A percentile compares a stretch with the other conserved stretches of the same genome.
phyloP scores from a whole-genome alignment of 2,797 vertebrate species.

The Myotis daubentonii region DNA sequence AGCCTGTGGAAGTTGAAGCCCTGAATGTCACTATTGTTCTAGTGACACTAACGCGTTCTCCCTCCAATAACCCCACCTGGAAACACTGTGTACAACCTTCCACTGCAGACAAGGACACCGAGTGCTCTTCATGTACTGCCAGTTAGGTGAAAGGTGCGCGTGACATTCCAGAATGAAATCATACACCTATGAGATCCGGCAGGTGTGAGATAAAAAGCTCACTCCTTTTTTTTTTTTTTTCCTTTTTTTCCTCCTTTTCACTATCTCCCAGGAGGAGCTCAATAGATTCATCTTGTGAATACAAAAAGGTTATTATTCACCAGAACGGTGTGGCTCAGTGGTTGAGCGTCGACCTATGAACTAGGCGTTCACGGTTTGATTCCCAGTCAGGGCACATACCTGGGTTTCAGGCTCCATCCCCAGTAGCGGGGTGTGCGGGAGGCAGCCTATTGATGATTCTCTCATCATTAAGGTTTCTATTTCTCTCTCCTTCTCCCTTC shows the following conservation, averaged over 20 bases:
- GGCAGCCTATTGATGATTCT: too few relatives aligned
- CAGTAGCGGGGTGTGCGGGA: too few relatives aligned
- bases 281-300: background rate
- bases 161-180: background rate
- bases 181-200: background rate
- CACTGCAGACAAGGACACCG: background rate
- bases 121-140: background rate
- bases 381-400: fast-evolving
- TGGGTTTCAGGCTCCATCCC: too few relatives aligned
- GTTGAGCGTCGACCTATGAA: too few relatives aligned
- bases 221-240: fast-evolving
- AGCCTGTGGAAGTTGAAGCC: background rate
- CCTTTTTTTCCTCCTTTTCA: background rate
- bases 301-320: background rate
- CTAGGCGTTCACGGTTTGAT: too few relatives aligned
- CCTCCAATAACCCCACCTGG: background rate
- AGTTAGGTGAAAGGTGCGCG: slow-evolving; percentile 27
- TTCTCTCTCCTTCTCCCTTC: too few relatives aligned
- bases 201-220: background rate
- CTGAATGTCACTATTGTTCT: background rate
- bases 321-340: too few relatives aligned
- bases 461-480: too few relatives aligned
- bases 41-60: background rate
- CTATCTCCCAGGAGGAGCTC: background rate
- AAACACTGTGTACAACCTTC: background rate